Conservation (phyloP, 2,113 vertebrate genomes). For the Leuciscus idus region DNA sequence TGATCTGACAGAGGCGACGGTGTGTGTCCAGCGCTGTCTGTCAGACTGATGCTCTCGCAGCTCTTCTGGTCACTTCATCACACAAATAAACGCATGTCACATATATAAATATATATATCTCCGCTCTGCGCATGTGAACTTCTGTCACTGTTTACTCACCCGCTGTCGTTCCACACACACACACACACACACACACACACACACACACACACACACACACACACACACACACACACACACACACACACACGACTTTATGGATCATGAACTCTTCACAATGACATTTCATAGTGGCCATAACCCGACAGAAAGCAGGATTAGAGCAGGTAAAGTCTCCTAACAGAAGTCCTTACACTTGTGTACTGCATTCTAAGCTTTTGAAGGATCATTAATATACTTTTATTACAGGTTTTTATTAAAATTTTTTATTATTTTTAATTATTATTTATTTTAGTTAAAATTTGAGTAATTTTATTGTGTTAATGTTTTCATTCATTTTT, state of each 20-base stretch:
- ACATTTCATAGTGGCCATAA: background rate
- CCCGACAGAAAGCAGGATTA: background rate
- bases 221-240: too few species aligned
- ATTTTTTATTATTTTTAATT: too few species aligned
- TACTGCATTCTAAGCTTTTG: background rate
- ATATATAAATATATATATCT: too few species aligned
- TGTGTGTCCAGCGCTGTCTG: slow-evolving; percentile 37
- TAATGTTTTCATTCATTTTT: too few species aligned
- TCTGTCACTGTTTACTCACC: background rate
- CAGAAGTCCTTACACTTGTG: background rate
- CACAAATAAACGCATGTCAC: too few species aligned
- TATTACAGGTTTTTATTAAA: too few species aligned
- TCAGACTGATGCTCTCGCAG: slow-evolving; percentile 22
- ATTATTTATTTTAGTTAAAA: too few species aligned
- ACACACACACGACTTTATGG: too few species aligned
- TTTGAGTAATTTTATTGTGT: too few species aligned
- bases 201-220: too few species aligned
- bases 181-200: too few species aligned
- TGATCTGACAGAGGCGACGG: slow-evolving; percentile 5
- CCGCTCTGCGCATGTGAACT: too few species aligned
- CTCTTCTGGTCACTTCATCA: background rate
- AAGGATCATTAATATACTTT: background rate
- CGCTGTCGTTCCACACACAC: background rate
- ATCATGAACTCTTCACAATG: background rate
- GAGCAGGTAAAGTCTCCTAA: background rate